Evolutionary conservation across 2,797 vertebrate genomes (phyloP), one percentile per base, ranked within the genome.

Genomic region (Xiphophorus birchmanni): DNA sequence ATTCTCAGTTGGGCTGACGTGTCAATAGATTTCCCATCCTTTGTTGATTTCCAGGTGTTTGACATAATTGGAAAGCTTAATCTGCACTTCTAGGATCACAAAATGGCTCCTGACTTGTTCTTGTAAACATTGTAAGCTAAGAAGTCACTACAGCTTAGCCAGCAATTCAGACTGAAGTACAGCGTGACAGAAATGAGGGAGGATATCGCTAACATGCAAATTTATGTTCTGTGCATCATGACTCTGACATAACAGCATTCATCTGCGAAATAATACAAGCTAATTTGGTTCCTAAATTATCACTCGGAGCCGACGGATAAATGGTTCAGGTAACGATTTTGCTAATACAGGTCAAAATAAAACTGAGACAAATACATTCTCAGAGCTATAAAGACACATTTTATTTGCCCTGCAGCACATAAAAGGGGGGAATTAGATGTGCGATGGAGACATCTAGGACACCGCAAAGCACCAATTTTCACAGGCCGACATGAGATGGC

Each of bases 301-400:
- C 52, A 79, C 78, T 84, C 65, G 47, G 67, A 87, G 79, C 80
- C 37, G 47, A 18, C 72, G 21, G 77, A 65, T 76, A 47, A 75
- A 47, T 78, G 83, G 76, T 85, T 69, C 71, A 74, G 87, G 85
- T 86, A 84, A 87, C 74, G 73, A 40, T 65, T 78, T 75, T 86
- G 83, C 75, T 76, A 52, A 60, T 77, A 88, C 82, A 88, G 89
- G 86, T 89, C 86, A 91, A 85, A 86, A 80, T 81, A 78, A 89
- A 88, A 90, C 91, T 92, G 83, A 90, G 78, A 85, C 80, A 89
- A 90, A 91, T 86, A 80, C 80, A 74, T 88, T 88, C 77, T 86
- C 78, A 60, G 56, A 74, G 69, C 79, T 84, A 60, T 88, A 88
- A 89, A 83, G 84, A 84, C 80, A 78, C 72, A 21, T 88, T 92